Conservation (phyloP, 1,140 invertebrate genomes). For the Zaprionus vittiger region DNA sequence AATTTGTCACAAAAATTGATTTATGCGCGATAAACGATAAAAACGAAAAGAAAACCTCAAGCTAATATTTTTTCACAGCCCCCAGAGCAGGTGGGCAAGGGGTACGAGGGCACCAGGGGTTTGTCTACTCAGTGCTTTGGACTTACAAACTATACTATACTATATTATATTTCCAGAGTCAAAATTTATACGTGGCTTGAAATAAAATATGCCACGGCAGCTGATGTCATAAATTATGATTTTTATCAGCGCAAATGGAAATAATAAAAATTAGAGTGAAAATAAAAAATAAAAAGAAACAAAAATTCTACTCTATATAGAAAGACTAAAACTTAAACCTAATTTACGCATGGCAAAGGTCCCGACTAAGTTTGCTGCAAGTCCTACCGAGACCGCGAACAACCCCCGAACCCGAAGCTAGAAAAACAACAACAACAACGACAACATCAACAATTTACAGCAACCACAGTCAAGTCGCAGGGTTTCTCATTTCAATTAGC, state of each 20-base stretch:
- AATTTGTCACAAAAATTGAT: conserved; percentile 84
- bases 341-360: conserved; percentile 71
- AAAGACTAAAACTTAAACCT: conserved; percentile 63
- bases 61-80: conserved; percentile 40
- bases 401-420: conserved; percentile 24
- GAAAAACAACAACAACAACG: conserved; percentile 17
- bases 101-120: background rate
- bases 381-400: conserved; percentile 29
- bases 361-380: conserved; percentile 50
- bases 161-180: conserved; percentile 7
- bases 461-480: conserved; percentile 38
- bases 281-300: conserved; percentile 55
- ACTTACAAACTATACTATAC: background rate
- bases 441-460: conserved; percentile 22
- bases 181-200: conserved; percentile 43
- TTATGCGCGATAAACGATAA: conserved; percentile 83
- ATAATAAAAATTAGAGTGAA: conserved; percentile 70
- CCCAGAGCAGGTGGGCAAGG: background rate
- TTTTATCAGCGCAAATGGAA: conserved; percentile 81
- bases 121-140: conserved; percentile 6
- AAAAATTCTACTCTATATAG: conserved; percentile 16
- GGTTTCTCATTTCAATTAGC: conserved; percentile 64
- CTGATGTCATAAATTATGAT: conserved; percentile 83
- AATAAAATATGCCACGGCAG: conserved; percentile 70
- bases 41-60: conserved; percentile 50